Evolutionary conservation across 2,888 invertebrate species (phyloP), one percentile per base, ranked within the genome.

Genomic region (Hartigia nigra): DNA sequence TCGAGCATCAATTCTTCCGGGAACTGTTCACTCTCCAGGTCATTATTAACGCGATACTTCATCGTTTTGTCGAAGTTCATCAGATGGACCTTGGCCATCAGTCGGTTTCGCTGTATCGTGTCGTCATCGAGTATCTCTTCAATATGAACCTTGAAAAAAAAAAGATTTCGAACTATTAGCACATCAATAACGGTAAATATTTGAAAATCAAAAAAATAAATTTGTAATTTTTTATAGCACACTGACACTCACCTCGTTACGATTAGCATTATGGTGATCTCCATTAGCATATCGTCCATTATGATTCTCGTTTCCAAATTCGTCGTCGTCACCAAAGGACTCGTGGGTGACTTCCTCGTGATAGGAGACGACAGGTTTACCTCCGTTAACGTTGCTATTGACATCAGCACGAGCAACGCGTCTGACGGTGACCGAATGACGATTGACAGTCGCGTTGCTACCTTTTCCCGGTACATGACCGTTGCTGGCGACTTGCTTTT

Each of bases 1-100:
- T 91, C 87, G 75, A 86, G 84, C 82, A 87, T 81, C 35, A 83
- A 84, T 1, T 88, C 86, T 69, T 87, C 90, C 3, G 92, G 92
- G 87, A 93, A 91, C 82, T 92, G 89, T 81, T 93, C 93, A 83
- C 92, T 91, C 77, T 92, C 93, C 79, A 92, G 86, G 83, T 90
- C 90, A 79, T 92, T 92, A 78, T 88, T 87, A 32, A 92, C 84
- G 76, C 92, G 92, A 80, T 92, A 90, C 81, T 92, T 92, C 89
- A 92, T 89, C 85, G 91, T 90, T 76, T 89, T 91, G 70, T 93
- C 91, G 81, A 92, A 87, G 70, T 90, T 90, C 83, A 88, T 85
- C 79, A 88, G 79, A 74, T 88, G 87, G 74, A 88, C 86, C 77
- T 88, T 88, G 39, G 86, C 88, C 82, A 87, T 84, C 83, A 87